phyloP scores from a whole-genome alignment of 2,888 invertebrate genomes.

The Cheilosia variabilis region DNA sequence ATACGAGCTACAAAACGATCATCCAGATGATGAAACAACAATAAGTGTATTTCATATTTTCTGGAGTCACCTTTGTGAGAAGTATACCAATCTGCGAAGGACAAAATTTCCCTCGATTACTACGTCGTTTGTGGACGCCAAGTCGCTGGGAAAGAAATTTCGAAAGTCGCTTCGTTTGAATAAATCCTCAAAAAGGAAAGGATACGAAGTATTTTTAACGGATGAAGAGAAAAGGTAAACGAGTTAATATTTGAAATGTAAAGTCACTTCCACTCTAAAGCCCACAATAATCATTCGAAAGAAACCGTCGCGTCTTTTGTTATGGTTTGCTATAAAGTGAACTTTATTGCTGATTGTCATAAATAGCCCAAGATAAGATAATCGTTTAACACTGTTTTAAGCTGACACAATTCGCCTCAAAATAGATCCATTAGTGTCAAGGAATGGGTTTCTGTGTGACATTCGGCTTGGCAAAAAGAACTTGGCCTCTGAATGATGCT shows the following conservation, averaged over 20 bases:
- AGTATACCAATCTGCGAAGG: slow-evolving; percentile 69
- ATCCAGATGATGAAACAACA: slow-evolving; percentile 10
- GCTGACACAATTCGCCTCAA: background rate
- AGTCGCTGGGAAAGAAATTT: slow-evolving; percentile 77
- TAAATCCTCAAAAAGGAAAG: slow-evolving; percentile 85
- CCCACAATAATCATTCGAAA: background rate
- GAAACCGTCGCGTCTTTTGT: slow-evolving; percentile 18
- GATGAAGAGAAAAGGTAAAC: slow-evolving; percentile 89
- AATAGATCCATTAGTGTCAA: slow-evolving; percentile 33
- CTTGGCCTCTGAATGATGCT: slow-evolving; percentile 45
- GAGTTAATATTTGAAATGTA: too few species aligned
- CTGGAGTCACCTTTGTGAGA: slow-evolving; percentile 71
- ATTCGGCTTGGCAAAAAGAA: slow-evolving; percentile 1
- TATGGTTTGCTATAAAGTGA: background rate
- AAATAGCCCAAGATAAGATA: slow-evolving; percentile 27
- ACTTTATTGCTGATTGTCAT: slow-evolving; percentile 14
- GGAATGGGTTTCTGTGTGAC: slow-evolving; percentile 18
- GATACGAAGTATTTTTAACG: slow-evolving; percentile 87
- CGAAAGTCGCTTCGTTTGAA: slow-evolving; percentile 81
- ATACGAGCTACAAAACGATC: slow-evolving; percentile 44
- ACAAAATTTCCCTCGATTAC: slow-evolving; percentile 54
- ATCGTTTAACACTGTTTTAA: background rate
- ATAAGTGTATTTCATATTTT: slow-evolving; percentile 68
- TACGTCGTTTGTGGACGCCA: slow-evolving; percentile 61
- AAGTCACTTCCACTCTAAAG: background rate